Base-by-base conservation (phyloP, 2,797 vertebrate genomes). In the Ciconia nigra region DNA sequence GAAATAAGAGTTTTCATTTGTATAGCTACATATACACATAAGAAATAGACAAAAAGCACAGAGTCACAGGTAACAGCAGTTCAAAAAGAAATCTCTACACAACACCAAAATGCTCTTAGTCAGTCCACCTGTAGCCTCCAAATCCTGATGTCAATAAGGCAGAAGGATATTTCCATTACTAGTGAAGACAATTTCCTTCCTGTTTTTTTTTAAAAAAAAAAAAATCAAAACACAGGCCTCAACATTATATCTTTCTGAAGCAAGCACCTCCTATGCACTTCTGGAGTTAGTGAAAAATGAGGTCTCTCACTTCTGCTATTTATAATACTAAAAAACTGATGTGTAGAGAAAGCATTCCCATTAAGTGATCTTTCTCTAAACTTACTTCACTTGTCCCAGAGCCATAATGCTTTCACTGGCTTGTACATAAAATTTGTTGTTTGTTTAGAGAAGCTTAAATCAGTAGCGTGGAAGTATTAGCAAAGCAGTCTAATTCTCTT, bases 381-480 rank as follows among this genome's bases (percentile, higher is more conserved):
- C 7, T 78, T 70, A 35, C 25, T 78, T 59, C 37, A 71, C 33
- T 41, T 87, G 51, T 74, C 55, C 70, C 55, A 69, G 42, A 89
- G 88, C 61, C 65, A 63, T 31, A 69, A 74, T 22, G 61, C 69
- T 92, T 87, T 89, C 70, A 44, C 39, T 76, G 62, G 31, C 58
- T 81, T 5, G 35, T 14, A 37, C 4, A 83, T 35, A 49, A 70
- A 67, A 52, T 59, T 14, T 83, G 41, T 51, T 92, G 41, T 67
- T 94, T 94, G 85, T 88, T 94, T 87, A 90, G 21, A 84, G 83
- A 94, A 92, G 39, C 77, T 77, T 44, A 41, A 58, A 37, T 65
- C 90, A 94, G 55, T 37, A 79, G 86, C 33, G 49, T 1, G 0
- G 73, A 89, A 93, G 25, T 47, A 89, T 70, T 7, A 62, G 44